Base-by-base conservation (phyloP, 1,140 invertebrate genomes). In the Formica exsecta region DNA sequence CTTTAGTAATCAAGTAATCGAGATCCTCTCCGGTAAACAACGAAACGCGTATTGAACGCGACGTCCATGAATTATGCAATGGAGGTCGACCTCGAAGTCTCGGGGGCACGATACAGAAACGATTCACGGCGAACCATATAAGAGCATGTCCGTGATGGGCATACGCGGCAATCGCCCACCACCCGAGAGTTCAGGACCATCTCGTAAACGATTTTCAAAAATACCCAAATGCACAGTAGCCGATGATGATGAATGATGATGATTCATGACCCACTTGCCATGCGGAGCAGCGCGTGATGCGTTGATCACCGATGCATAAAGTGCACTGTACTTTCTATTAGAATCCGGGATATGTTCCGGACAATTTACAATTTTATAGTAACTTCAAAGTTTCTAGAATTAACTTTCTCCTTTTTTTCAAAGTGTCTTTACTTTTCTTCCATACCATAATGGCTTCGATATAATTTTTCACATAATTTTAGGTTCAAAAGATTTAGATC, bases 91-190 rank as follows among this genome's bases (percentile, higher is more conserved):
- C 89, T 92, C 89, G 91, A 90, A 86, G 81, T 59, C 48, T 29
- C 73, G 62, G 66, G 80, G 86, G 62, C 62, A 68, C 0, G 57
- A 51, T 59, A 91, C 84, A 87, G 88, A 88, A 89, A 86, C 90
- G 76, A 90, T 85, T 92, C 88, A 91, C 75, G 48, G 75, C 65
- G 22, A 84, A 65, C 91, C 91, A 92, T 92, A 92, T 92, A 92
- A 91, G 91, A 86, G 51, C 91, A 92, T 92, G 90, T 86, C 88
- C 91, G 89, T 92, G 91, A 85, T 77, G 86, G 87, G 85, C 19
- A 76, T 77, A 88, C 87, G 85, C 83, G 68, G 71, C 48, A 65
- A 87, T 91, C 89, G 85, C 87, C 83, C 77, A 86, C 89, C 68
- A 62, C 51, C 51, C 65, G 71, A 76, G 71, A 76, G 70, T 80